Evolutionary conservation across 2,113 vertebrate genomes (phyloP).

Genomic region (Pavo muticus): DNA sequence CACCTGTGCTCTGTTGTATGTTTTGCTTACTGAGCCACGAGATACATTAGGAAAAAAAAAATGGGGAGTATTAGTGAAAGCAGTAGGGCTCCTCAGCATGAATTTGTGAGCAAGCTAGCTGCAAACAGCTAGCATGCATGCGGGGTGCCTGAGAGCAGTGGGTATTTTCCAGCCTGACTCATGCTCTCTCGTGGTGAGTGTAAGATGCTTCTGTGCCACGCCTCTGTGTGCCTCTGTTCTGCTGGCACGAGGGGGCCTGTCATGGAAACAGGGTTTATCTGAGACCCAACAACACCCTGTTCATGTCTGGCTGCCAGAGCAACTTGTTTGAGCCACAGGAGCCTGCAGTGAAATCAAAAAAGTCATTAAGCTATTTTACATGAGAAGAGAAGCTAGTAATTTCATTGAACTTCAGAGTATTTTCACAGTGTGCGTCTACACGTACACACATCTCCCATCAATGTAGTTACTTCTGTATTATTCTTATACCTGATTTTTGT

Average conservation of each 20-base stretch:
- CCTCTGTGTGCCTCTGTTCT: fast-evolving
- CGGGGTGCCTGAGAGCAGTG: not conserved
- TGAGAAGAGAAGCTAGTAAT: not conserved
- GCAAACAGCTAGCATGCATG: not conserved
- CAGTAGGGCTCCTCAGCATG: not conserved
- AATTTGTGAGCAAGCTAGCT: not conserved
- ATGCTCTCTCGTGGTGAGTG: not conserved
- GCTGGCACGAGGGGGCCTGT: not conserved
- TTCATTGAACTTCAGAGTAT: not conserved
- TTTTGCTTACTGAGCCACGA: not conserved
- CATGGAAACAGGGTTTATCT: not conserved
- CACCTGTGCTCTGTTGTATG: not conserved
- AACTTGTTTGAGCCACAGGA: slow-evolving; percentile 5
- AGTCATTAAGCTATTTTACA: not conserved
- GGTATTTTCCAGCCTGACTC: not conserved
- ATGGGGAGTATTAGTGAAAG: not conserved
- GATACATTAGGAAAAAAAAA: not conserved
- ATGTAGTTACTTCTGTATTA: not conserved
- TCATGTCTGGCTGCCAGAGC: not conserved
- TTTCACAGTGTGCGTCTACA: not conserved
- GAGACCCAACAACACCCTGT: fast-evolving
- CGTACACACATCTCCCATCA: not conserved
- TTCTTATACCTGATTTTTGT: not conserved
- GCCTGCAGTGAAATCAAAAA: not conserved
- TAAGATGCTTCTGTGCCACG: not conserved